Evolutionary conservation across 2,888 invertebrate genomes (phyloP).

Genomic region (Lacanobia wlatinum): DNA sequence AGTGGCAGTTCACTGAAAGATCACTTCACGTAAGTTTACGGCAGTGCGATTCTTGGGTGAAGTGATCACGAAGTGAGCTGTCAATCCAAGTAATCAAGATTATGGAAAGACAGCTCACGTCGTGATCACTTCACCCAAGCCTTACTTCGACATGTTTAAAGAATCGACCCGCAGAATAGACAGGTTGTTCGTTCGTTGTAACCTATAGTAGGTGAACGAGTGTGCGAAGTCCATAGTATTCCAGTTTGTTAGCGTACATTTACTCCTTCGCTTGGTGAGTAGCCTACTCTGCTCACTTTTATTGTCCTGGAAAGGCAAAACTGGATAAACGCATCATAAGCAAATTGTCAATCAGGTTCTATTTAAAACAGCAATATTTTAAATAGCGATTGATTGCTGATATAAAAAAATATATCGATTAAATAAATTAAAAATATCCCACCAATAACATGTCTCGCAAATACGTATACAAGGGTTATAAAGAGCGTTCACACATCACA

Average conservation of each 20-base stretch:
- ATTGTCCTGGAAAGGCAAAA: background rate
- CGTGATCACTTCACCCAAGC: background rate
- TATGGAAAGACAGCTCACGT: background rate
- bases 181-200: background rate
- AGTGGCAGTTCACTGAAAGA: too few species aligned
- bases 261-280: background rate
- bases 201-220: background rate
- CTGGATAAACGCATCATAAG: background rate
- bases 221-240: background rate
- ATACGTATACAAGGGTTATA: conserved; percentile 25
- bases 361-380: background rate
- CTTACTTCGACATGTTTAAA: too few species aligned
- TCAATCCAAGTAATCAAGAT: too few species aligned
- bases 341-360: background rate
- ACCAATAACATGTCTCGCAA: too few species aligned
- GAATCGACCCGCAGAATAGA: background rate
- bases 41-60: too few species aligned
- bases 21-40: too few species aligned
- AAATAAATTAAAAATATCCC: too few species aligned
- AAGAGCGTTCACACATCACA: conserved; percentile 29
- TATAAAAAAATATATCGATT: background rate
- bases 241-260: background rate
- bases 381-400: background rate
- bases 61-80: too few species aligned
- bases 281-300: background rate